These are phyloP conservation scores for Drosophila insularis DNA, from an alignment of 1,140 invertebrate genomes.

Conservation along the genomic window DNA sequence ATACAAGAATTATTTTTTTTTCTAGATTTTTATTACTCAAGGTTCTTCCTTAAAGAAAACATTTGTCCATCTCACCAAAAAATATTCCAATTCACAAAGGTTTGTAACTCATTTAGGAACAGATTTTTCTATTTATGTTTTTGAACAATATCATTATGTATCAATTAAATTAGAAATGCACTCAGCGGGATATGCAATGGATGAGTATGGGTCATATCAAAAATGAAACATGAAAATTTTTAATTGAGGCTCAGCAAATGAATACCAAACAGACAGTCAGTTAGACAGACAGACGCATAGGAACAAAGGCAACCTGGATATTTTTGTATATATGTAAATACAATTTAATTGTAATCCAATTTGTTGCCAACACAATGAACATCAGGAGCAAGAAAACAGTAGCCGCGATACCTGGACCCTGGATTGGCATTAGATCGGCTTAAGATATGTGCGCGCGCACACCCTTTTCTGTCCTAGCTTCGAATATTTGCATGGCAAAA, in stretches of 20 bases:
- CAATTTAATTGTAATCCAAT: conserved; percentile 81
- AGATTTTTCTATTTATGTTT: neutral
- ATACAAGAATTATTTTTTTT: too few species aligned
- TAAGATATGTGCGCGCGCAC: conserved; percentile 55
- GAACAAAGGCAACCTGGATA: conserved; percentile 53
- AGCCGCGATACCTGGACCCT: conserved; percentile 58
- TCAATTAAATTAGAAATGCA: conserved; percentile 45
- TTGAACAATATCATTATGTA: conserved; percentile 41
- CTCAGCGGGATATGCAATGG: conserved; percentile 59
- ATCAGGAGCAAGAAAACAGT: conserved; percentile 34
- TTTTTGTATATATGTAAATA: conserved; percentile 62
- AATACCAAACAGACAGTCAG: neutral
- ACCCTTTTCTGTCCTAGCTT: conserved; percentile 48
- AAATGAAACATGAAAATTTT: conserved; percentile 53
- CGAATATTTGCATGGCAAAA: conserved; percentile 45
- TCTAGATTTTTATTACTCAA: too few species aligned
- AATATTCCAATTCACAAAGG: neutral
- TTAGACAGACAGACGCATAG: neutral
- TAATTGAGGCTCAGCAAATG: conserved; percentile 54
- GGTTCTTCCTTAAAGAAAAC: too few species aligned
- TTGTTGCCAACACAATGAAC: conserved; percentile 58
- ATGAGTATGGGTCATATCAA: conserved; percentile 49
- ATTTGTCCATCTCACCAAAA: neutral
- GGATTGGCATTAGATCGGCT: conserved; percentile 69
- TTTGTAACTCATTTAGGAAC: conserved; percentile 6